Percentiles rank a stretch among this genome's conserved stretches.
These are phyloP conservation scores for Chrysochloris asiatica DNA, from an alignment of 2,113 vertebrate species.

Conservation along the genomic window DNA sequence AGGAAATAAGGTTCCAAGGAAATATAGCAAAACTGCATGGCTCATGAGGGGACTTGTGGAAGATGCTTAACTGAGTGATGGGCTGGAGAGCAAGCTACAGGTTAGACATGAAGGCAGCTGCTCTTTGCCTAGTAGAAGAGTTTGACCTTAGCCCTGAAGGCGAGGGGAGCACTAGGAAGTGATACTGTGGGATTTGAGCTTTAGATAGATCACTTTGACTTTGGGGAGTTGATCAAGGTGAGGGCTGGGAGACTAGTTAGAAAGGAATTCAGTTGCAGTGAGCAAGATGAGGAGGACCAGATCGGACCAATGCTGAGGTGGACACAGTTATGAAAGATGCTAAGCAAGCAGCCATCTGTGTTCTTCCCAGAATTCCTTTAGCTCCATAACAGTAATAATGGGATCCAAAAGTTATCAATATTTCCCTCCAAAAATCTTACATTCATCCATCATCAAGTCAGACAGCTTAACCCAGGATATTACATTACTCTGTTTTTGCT, in stretches of 20 bases:
- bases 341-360: not conserved
- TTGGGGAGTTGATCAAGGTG: too few species aligned
- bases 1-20: not conserved
- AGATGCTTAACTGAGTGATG: not conserved
- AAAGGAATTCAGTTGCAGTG: not conserved
- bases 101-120: not conserved
- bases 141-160: not conserved
- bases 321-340: not conserved
- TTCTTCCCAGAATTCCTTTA: not conserved
- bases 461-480: not conserved
- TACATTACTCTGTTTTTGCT: not conserved
- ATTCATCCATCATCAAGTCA: conserved; percentile 3
- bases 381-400: not conserved
- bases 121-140: not conserved
- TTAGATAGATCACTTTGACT: not conserved
- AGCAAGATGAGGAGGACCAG: not conserved
- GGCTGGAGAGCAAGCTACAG: not conserved
- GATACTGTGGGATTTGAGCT: not conserved
- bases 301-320: too few species aligned
- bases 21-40: not conserved
- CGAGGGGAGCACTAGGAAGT: not conserved
- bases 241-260: not conserved
- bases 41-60: not conserved
- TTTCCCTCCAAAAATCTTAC: not conserved
- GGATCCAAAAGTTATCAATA: not conserved